Evolutionary conservation across 2,113 vertebrate genomes (phyloP), one percentile per base, ranked within the genome.

Genomic region (Pungitius pungitius): DNA sequence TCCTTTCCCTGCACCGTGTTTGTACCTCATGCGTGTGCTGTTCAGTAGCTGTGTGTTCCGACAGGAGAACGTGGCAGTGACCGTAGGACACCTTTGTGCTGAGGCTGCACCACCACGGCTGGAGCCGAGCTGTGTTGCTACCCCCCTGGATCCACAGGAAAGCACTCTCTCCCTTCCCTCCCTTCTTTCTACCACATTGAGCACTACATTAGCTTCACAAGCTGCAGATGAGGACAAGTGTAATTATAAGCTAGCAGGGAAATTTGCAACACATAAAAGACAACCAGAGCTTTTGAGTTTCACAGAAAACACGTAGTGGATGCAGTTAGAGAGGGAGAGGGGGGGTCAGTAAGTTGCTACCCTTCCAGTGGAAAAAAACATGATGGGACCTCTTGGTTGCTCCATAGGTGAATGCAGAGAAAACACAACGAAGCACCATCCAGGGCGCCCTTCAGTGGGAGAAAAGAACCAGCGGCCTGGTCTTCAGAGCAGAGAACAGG

Each of bases 231-330:
- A 78, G 40, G 73, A 73, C 58, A 22, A 8, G 39, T 47, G 66
- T 74, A n/a, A 35, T 66, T 79, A 77, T 27, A 64, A 82, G 84
- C 77, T 71, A 63, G 74, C 77, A 54, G 85, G 75, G 81, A 79
- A 84, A 82, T 74, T 75, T 57, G 68, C n/a, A 7, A 45, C 59
- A 78, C 73, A 80, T 80, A 75, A 88, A 88, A 90, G 79, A 47
- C 54, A 20, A 30, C 1, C 65, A 13, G 67, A 30, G 39, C 39
- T 2, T 43, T 37, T 6, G 42, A 74, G 71, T 66, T 74, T 11
- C 3, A 71, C 66, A 61, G 61, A 60, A 24, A 52, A 26, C 12
- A 17, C 27, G 63, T 1, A n/a, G 66, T 9, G 59, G 85, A 88
- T 84, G 42, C n/a, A 69, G 22, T 18, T 24, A 82, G 30, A 5